Base-by-base conservation (phyloP, 2,888 invertebrate genomes). In the Phytoseiulus persimilis region DNA sequence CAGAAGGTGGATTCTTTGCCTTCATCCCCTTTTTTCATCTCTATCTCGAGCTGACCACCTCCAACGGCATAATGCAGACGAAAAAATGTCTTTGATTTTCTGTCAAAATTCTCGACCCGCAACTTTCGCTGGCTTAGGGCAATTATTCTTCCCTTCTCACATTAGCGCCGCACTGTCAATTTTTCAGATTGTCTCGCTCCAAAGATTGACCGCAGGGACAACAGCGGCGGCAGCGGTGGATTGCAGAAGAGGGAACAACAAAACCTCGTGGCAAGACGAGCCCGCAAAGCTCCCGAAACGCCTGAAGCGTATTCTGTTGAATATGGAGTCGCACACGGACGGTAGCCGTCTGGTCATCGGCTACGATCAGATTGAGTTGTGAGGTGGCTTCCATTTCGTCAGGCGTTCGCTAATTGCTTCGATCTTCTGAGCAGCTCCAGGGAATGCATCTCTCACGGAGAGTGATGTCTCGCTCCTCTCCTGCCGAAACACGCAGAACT, bases 1-100 rank as follows among this genome's bases (percentile, higher is more conserved):
- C 65, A 65, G 65, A 65, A 65, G 65, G 65, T 65, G 65, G 65
- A 65, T 65, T 65, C 65, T 65, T 65, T 65, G 65, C 65, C 65
- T 65, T 65, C 65, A 65, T 65, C 18, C 28, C 65, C 65, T 65
- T 65, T 65, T 65, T 23, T 65, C 65, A 14, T 65, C 65, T 46
- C 14, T 14, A 65, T 65, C 65, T 65, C 18, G 1, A 23, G 65
- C 65, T 65, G 65, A 65, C 65, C 65, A 65, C 65, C 65, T 65
- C 65, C 28, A 28, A 65, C 14, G 65, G 65, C 18, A 65, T 65
- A 65, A 65, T 65, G 18, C 65, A 11, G 65, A 28, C 5, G 65
- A 65, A 18, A 28, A 65, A 65, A 65, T 65, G 23, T 65, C 65
- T 65, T 65, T 18, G 65, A 65, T 65, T 65, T 65, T 65, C 65